Base-by-base conservation (phyloP, 2,113 vertebrate genomes). In the Gobius niger region DNA sequence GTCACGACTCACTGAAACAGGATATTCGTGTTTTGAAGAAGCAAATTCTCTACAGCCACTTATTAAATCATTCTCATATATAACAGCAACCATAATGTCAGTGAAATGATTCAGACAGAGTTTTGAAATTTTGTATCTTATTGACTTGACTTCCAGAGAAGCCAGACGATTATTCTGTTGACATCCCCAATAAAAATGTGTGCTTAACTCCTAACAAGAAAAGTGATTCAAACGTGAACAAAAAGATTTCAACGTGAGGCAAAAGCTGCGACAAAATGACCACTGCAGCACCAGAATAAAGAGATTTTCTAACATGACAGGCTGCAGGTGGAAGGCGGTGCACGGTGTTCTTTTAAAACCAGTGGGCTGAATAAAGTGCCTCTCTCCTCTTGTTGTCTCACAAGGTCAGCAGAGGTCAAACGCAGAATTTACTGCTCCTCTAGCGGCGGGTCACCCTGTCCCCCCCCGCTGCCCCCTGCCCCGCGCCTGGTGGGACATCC, bases 291-390 rank as follows among this genome's bases (percentile, higher is more conserved):
- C 24, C 24, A 13, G 16, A 63, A 15, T 44, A 63, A 63, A 63
- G 15, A 16, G 12, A 59, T 59, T 59, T 40, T n/a, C 12, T 8
- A 59, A 59, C 56, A 59, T 59, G 24, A 41, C 57, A 44, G 57
- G 57, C 42, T 60, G n/a, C 40, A 59, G 24, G 70, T 47, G 51
- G 47, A 9, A 52, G 69, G 11, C 0, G 44, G 59, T 77, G 66
- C 16, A 51, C 34, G 11, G 61, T 41, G 73, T 76, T 67, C 46
- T 51, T 76, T 34, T 67, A 63, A 70, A 69, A 76, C 44, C 51
- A 60, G 61, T 52, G 49, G 60, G 19, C 42, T 62, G 40, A 47
- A 59, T 34, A 57, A 6, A 51, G 61, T 63, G 57, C 2, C 13
- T 52, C 40, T 16, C 53, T 61, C n/a, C n/a, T 64, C 49, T 42